phyloP scores from a whole-genome alignment of 2,113 vertebrate species.

The Xiphophorus couchianus region DNA sequence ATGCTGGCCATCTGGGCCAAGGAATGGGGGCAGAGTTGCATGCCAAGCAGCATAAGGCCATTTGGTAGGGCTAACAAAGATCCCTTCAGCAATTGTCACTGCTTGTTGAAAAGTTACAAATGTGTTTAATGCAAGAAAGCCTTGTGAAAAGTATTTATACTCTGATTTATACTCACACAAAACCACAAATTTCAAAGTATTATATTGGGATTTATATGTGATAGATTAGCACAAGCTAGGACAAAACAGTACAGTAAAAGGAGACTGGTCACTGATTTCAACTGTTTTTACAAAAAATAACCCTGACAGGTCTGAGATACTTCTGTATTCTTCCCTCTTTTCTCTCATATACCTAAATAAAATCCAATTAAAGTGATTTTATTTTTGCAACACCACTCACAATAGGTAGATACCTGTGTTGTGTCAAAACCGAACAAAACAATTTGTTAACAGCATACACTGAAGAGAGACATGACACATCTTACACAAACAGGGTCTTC shows the following conservation, averaged over 20 bases:
- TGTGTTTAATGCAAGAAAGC: background rate
- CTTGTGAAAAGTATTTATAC: background rate
- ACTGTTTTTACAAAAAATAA: no score
- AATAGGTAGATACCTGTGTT: no score
- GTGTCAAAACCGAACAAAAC: no score
- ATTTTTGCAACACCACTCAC: no score
- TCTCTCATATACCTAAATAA: no score
- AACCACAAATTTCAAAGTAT: background rate
- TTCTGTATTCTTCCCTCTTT: no score
- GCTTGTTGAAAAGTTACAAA: background rate
- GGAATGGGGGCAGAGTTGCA: constrained; percentile 31
- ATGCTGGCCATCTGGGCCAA: constrained; percentile 53
- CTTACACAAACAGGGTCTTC: no score
- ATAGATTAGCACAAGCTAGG: background rate
- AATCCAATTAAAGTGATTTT: no score
- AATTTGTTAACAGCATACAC: no score
- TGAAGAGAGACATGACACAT: no score
- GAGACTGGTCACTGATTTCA: no score
- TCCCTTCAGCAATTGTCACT: constrained; percentile 16
- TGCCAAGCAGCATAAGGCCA: constrained; percentile 18
- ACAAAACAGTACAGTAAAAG: background rate
- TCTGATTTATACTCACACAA: background rate
- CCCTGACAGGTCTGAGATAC: no score
- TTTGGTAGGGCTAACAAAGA: constrained; percentile 27
- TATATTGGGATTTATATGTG: background rate